Evolutionary conservation across 2,888 invertebrate genomes (phyloP).

Genomic region (Chirona hameri): DNA sequence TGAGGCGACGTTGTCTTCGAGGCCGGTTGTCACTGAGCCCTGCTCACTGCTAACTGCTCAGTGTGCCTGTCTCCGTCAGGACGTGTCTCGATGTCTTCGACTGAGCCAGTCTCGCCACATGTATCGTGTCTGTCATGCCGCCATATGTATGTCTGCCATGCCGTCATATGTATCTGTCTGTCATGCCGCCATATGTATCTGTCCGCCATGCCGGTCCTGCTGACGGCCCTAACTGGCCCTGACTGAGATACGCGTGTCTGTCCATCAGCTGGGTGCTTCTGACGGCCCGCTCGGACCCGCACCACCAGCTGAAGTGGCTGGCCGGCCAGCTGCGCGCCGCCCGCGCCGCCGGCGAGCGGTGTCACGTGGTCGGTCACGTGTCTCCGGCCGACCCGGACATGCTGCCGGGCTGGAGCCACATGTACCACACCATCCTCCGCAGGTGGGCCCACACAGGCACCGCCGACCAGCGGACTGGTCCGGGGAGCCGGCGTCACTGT

Average conservation of each 20-base stretch:
- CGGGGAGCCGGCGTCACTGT: no score
- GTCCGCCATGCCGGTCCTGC: not conserved
- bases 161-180: not conserved
- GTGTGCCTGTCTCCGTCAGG: no score
- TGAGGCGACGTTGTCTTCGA: no score
- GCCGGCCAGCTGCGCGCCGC: conserved; percentile 49
- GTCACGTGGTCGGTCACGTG: conserved; percentile 54
- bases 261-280: conserved; percentile 40
- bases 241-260: not conserved
- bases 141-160: not conserved
- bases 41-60: no score
- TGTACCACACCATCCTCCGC: conserved; percentile 42
- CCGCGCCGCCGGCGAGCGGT: conserved; percentile 47
- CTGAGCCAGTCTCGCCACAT: no score
- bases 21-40: no score
- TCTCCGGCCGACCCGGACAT: conserved; percentile 50
- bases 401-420: conserved; percentile 51
- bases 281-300: conserved; percentile 49
- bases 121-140: no score
- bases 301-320: conserved; percentile 52
- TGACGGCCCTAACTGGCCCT: not conserved
- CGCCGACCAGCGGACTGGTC: no score
- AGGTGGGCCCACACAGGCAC: conserved; percentile 37
- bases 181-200: not conserved
- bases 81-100: no score